These are phyloP conservation scores for Hipposideros larvatus DNA, from an alignment of 2,797 vertebrate species.

Conservation along the genomic window DNA sequence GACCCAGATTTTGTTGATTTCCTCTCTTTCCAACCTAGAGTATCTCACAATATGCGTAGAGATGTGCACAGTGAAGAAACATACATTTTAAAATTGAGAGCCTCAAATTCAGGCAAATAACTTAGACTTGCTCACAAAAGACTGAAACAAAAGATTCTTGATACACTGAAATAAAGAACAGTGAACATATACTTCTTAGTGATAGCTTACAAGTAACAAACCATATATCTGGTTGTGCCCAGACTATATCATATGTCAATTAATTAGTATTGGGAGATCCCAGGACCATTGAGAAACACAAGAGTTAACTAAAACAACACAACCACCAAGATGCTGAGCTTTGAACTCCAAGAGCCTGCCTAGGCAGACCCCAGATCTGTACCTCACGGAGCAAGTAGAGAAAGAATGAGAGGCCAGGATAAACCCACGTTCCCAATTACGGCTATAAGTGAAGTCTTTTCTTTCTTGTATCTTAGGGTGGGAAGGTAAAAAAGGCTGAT, in stretches of 20 bases:
- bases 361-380: background rate
- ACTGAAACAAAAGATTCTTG: constrained; percentile 47
- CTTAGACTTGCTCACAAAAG: background rate
- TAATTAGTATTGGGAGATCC: background rate
- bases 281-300: constrained; percentile 31
- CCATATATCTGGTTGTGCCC: background rate
- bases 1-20: background rate
- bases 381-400: background rate
- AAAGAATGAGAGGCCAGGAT: background rate
- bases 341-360: background rate
- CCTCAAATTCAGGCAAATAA: constrained; percentile 18
- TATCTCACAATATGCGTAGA: background rate
- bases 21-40: background rate
- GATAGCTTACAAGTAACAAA: background rate
- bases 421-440: background rate
- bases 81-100: background rate
- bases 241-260: background rate
- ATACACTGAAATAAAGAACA: constrained; percentile 37
- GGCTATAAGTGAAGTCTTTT: background rate
- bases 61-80: constrained; percentile 6
- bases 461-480: background rate
- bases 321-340: background rate
- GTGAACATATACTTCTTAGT: background rate
- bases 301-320: background rate
- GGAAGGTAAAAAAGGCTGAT: background rate